Evolutionary conservation across 2,113 vertebrate genomes (phyloP).

Genomic region (Poecile atricapillus): DNA sequence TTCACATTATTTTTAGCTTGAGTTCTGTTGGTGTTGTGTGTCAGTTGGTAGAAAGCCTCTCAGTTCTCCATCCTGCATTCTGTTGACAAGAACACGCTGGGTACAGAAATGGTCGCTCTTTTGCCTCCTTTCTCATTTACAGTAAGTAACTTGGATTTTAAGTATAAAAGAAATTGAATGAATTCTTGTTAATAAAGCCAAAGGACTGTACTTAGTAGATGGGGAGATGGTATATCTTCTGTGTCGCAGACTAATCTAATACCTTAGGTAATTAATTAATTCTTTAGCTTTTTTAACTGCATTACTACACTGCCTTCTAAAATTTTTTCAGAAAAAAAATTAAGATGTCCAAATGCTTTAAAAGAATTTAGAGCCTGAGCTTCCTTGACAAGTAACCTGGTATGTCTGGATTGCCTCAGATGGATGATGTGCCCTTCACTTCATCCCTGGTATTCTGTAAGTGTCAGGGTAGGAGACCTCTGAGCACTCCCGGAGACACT

Average conservation of each 20-base stretch:
- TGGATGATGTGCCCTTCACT: background rate
- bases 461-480: background rate
- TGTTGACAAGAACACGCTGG: background rate
- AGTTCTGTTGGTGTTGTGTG: background rate
- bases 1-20: conserved; percentile 32
- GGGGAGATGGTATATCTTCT: background rate
- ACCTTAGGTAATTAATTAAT: background rate
- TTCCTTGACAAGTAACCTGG: background rate
- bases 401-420: background rate
- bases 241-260: background rate
- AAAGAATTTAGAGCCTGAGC: background rate
- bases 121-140: background rate
- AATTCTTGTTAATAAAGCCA: background rate
- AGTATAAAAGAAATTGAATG: background rate
- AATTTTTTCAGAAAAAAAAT: background rate
- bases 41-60: background rate
- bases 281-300: background rate
- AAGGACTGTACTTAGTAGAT: background rate
- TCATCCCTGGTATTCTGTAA: background rate
- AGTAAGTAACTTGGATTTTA: background rate
- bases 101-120: background rate
- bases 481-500: background rate
- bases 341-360: background rate
- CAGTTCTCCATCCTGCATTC: background rate
- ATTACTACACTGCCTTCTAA: background rate